A percentile compares a stretch with the other conserved stretches of the same genome.
Conservation (phyloP, 1,140 invertebrate genomes). For the Apis florea region DNA sequence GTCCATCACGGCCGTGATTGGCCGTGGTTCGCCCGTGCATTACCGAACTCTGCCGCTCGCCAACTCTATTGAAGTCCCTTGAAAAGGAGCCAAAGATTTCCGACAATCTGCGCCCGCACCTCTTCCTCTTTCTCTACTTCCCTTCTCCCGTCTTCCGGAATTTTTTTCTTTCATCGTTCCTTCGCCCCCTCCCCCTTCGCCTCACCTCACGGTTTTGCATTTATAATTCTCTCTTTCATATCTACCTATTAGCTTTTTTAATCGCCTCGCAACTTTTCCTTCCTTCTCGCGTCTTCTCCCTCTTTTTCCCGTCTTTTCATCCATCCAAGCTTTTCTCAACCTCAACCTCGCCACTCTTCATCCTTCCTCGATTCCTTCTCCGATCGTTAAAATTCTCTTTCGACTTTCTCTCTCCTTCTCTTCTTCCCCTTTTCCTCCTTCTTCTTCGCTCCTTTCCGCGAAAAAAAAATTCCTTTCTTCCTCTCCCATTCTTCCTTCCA, state of each 20-base stretch:
- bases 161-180: not conserved
- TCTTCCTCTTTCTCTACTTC: not conserved
- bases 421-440: not conserved
- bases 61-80: not conserved
- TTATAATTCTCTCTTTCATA: conserved; percentile 17
- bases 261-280: conserved; percentile 9
- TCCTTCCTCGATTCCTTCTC: not conserved
- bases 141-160: not conserved
- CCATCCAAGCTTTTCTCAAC: not conserved
- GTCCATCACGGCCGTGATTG: conserved; percentile 36
- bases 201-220: conserved; percentile 17
- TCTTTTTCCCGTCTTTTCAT: not conserved
- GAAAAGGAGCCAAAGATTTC: conserved; percentile 13
- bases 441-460: not conserved
- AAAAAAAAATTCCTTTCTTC: not conserved
- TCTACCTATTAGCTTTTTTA: conserved; percentile 32
- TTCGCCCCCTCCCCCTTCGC: not conserved
- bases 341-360: not conserved
- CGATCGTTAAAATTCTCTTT: conserved; percentile 14
- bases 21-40: conserved; percentile 10
- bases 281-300: not conserved
- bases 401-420: not conserved
- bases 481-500: conserved; percentile 13
- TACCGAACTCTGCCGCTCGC: not conserved
- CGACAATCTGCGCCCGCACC: not conserved